Percentiles rank a stretch among this genome's conserved stretches.
Evolutionary conservation across 1,140 invertebrate species (phyloP).

Genomic region (Temnothorax longispinosus): DNA sequence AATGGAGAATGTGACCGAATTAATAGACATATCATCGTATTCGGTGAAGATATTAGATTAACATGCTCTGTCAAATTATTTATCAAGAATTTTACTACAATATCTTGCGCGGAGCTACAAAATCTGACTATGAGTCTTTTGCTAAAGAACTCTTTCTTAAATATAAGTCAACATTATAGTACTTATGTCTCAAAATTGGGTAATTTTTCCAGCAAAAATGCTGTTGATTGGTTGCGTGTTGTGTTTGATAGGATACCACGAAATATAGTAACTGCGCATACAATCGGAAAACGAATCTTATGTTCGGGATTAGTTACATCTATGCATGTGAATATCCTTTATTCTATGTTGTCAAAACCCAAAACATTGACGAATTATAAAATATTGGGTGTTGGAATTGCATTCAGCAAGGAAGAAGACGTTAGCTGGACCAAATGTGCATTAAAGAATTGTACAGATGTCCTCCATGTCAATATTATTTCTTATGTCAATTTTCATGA

Average conservation of each 20-base stretch:
- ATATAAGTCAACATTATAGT: constrained; percentile 77
- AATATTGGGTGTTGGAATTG: constrained; percentile 80
- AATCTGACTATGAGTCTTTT: constrained; percentile 82
- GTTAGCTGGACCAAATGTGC: constrained; percentile 80
- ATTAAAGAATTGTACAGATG: constrained; percentile 74
- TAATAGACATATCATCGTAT: constrained; percentile 81
- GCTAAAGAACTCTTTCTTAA: constrained; percentile 76
- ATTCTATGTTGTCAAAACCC: constrained; percentile 79
- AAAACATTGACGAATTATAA: constrained; percentile 80
- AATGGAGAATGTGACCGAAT: constrained; percentile 82
- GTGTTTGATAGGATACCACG: constrained; percentile 80
- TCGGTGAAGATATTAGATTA: constrained; percentile 85
- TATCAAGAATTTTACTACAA: constrained; percentile 80
- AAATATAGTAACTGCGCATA: constrained; percentile 72
- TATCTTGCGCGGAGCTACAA: constrained; percentile 84
- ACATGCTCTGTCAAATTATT: constrained; percentile 80
- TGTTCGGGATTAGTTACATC: constrained; percentile 84
- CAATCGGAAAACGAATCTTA: constrained; percentile 75
- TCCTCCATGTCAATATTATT: constrained; percentile 76
- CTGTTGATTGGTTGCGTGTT: constrained; percentile 87
- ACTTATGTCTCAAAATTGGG: constrained; percentile 87
- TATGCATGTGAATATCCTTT: constrained; percentile 86
- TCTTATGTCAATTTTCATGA: constrained; percentile 88
- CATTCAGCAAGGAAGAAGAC: constrained; percentile 76
- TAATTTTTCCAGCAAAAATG: constrained; percentile 84